Base-by-base conservation (phyloP, 2,888 invertebrate genomes). In the Cephus pulcher region DNA sequence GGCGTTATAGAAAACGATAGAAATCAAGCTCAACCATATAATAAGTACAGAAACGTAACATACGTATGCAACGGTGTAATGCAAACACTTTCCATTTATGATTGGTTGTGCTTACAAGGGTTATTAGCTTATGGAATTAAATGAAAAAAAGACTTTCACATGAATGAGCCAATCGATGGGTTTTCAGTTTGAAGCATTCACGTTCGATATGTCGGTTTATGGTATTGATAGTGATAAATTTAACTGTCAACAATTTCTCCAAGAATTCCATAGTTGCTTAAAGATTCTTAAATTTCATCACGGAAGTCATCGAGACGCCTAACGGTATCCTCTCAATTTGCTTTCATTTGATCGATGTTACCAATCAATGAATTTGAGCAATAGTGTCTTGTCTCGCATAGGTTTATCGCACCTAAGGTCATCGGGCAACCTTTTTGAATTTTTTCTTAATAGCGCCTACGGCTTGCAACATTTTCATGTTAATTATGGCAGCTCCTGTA, bases 361-460 rank as follows among this genome's bases (percentile, higher is more conserved):
- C 9, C 56, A 56, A 56, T 56, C 56, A 56, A 23, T 9, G 1
- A 56, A 56, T 6, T 9, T 56, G 56, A 56, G 23, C 23, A 56
- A 23, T 9, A 23, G 23, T 56, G 9, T 83, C 81, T 83, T 83
- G 80, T 75, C n/a, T 71, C 75, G 69, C 69, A 74, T 73, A 78
- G 77, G 83, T 84, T 84, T 82, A 82, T 80, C 77, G 82, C 73
- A 79, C 80, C 76, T 82, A 80, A 84, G 83, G 82, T 84, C 84
- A 82, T 81, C 77, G 80, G 78, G 81, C 81, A 84, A 80, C 82
- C 83, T 85, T 81, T 77, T 74, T 74, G 68, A 80, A 80, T 80
- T 83, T 75, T 78, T 78, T 73, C 80, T 77, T 73, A 76, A 75
- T 11, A 4, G 15, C 40, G 6, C 4, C 40, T 40, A 15, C 40